These are phyloP conservation scores for Aselliscus stoliczkanus DNA, from an alignment of 2,797 vertebrate genomes.

Conservation along the genomic window DNA sequence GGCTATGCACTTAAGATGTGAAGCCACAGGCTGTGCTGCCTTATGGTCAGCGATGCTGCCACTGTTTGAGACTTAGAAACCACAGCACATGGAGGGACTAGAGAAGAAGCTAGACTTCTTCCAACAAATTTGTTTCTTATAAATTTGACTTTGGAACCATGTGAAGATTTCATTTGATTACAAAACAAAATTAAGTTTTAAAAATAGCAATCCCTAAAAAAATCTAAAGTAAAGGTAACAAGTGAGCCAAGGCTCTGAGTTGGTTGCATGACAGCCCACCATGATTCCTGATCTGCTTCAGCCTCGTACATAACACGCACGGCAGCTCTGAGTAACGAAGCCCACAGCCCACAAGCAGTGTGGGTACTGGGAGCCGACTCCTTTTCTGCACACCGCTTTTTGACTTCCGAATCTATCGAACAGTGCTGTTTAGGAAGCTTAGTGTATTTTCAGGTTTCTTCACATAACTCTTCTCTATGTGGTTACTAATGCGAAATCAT, in stretches of 20 bases:
- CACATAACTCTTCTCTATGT: background rate
- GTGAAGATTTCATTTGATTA: background rate
- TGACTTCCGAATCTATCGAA: background rate
- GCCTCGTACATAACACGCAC: rapidly evolving
- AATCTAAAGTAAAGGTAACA: background rate
- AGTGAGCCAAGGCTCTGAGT: background rate
- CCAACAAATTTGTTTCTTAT: background rate
- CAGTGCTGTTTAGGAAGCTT: background rate
- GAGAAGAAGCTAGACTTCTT: background rate
- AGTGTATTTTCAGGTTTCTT: conserved; percentile 11
- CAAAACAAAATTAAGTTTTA: background rate
- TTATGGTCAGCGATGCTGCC: too few species aligned
- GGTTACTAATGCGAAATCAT: background rate
- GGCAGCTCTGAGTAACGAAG: background rate
- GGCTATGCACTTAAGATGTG: background rate
- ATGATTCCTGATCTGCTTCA: background rate
- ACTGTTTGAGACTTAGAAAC: background rate
- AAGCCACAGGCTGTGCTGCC: background rate
- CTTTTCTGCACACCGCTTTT: background rate
- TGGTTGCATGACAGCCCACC: background rate
- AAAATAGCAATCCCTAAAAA: background rate
- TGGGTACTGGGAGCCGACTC: too few species aligned
- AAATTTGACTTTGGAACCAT: background rate
- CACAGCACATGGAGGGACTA: background rate
- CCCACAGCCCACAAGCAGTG: rapidly evolving